These are phyloP conservation scores for Tilapia sparmanii DNA, from an alignment of 2,113 vertebrate genomes.

Conservation along the genomic window DNA sequence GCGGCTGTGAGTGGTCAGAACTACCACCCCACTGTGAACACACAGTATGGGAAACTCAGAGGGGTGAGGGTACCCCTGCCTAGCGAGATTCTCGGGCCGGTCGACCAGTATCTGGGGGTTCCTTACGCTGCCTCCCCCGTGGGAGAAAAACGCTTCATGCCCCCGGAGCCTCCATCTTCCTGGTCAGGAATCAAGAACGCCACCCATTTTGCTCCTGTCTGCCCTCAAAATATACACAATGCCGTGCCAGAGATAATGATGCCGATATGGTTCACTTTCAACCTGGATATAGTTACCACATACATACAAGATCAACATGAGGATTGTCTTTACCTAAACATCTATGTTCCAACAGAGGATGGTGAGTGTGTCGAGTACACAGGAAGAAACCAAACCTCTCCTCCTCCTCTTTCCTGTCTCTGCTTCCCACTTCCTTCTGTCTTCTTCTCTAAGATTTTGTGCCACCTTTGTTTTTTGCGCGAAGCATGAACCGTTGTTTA, in stretches of 20 bases:
- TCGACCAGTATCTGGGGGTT: slow-evolving; percentile 91
- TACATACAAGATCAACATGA: slow-evolving; percentile 98
- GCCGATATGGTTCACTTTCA: slow-evolving; percentile 99
- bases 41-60: slow-evolving; percentile 93
- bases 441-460: slow-evolving; percentile 32
- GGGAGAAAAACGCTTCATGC: slow-evolving; percentile 94
- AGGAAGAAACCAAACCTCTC: slow-evolving; percentile 18
- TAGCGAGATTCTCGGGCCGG: slow-evolving; percentile 94
- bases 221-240: slow-evolving; percentile 98
- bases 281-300: slow-evolving; percentile 96
- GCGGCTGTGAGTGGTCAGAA: slow-evolving; percentile 75
- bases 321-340: slow-evolving; percentile 98
- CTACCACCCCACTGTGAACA: slow-evolving; percentile 95
- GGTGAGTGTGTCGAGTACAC: slow-evolving; percentile 84
- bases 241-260: slow-evolving; percentile 98
- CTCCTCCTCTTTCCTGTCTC: slow-evolving; percentile 38
- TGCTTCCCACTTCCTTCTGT: slow-evolving; percentile 21
- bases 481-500: slow-evolving; percentile 84
- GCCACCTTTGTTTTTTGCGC: slow-evolving; percentile 76
- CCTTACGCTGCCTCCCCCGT: slow-evolving; percentile 88
- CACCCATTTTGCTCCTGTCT: slow-evolving; percentile 96
- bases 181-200: slow-evolving; percentile 98
- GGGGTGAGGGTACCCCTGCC: slow-evolving; percentile 89
- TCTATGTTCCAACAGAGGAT: slow-evolving; percentile 99
- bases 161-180: slow-evolving; percentile 90